phyloP scores from a whole-genome alignment of 2,888 invertebrate species.

The Phyllotreta striolata region DNA sequence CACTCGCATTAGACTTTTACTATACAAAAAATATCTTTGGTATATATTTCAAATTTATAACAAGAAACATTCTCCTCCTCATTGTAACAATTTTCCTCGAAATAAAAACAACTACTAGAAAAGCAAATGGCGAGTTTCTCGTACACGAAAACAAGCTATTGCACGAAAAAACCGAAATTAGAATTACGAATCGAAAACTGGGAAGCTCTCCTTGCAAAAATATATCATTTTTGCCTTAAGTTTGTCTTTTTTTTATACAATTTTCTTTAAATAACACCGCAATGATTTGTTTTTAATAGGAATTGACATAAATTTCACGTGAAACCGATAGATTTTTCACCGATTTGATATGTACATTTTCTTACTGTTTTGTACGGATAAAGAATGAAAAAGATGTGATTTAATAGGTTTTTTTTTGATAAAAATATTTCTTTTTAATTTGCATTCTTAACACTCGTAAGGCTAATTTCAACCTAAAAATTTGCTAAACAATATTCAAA shows the following conservation, averaged over 20 bases:
- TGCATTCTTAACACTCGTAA: too few relatives aligned
- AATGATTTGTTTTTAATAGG: slow-evolving; percentile 34
- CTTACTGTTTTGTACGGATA: slow-evolving; percentile 30
- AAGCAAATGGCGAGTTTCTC: too few relatives aligned
- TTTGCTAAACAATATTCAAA: too few relatives aligned
- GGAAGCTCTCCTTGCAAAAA: slow-evolving; percentile 24
- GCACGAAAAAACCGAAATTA: too few relatives aligned
- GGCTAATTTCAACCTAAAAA: too few relatives aligned
- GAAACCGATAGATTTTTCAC: slow-evolving; percentile 32
- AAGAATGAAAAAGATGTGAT: too few relatives aligned
- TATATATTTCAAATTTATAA: slow-evolving; percentile 59
- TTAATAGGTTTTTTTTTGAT: slow-evolving; percentile 36
- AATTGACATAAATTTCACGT: slow-evolving; percentile 45
- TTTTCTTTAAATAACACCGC: slow-evolving; percentile 17
- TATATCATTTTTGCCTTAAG: background rate
- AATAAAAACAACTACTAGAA: slow-evolving; percentile 43
- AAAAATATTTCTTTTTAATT: slow-evolving; percentile 1
- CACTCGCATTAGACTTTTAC: slow-evolving; percentile 53
- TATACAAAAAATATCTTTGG: slow-evolving; percentile 62
- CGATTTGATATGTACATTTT: slow-evolving; percentile 49
- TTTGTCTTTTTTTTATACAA: background rate
- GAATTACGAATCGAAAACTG: too few relatives aligned
- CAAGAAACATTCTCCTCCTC: slow-evolving; percentile 49
- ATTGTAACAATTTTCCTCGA: slow-evolving; percentile 46
- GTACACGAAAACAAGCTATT: too few relatives aligned